Conservation (phyloP, 2,113 vertebrate genomes). For the Melanostigma gelatinosum region DNA sequence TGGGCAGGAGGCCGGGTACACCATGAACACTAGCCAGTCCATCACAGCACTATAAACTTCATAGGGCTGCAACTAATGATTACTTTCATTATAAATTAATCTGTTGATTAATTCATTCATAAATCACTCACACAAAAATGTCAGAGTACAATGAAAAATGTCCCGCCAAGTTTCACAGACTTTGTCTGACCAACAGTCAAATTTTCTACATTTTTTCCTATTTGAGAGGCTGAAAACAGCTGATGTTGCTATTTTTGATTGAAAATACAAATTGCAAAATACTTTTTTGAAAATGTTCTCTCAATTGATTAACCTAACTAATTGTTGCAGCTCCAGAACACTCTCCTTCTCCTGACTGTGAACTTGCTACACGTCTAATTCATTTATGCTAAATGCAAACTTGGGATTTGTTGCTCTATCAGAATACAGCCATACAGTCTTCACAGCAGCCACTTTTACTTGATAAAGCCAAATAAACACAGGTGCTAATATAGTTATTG, state of each 20-base stretch:
- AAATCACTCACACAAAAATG: not conserved
- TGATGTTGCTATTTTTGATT: not conserved
- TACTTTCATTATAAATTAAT: not conserved
- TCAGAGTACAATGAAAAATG: not conserved
- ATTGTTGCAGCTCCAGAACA: not conserved
- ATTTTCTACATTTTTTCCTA: not conserved
- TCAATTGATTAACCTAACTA: not conserved
- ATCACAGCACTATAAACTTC: not conserved
- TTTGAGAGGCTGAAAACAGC: not conserved
- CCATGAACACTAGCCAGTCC: conserved; percentile 2
- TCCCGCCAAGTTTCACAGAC: not conserved
- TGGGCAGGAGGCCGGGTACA: not conserved
- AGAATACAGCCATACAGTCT: not conserved
- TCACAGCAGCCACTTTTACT: not conserved
- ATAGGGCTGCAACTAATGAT: not conserved
- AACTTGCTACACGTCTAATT: not conserved
- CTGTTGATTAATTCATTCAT: not conserved
- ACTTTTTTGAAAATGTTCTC: not conserved
- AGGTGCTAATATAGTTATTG: not conserved
- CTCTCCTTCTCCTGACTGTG: not conserved
- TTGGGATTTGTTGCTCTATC: not conserved
- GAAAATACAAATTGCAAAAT: not conserved
- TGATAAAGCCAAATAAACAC: not conserved
- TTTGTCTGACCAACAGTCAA: not conserved
- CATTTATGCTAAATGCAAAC: not conserved